Evolutionary conservation across 2,888 invertebrate genomes (phyloP).

Genomic region (Hirtodrosophila confusa): DNA sequence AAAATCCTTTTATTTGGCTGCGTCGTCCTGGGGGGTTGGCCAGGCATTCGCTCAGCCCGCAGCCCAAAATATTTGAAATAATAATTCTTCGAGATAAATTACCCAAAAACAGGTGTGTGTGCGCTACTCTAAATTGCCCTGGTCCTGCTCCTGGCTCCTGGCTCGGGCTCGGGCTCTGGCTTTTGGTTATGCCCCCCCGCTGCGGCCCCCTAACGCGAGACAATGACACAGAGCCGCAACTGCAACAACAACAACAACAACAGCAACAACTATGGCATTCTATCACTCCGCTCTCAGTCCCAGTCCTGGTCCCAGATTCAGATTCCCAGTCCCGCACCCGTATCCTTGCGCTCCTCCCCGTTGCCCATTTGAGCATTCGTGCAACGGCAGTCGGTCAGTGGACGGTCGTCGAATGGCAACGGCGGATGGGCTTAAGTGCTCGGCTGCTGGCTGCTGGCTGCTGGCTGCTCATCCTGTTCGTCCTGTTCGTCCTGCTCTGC

Average conservation of each 20-base stretch:
- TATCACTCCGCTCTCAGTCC: conserved; percentile 25
- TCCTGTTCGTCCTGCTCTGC: conserved; percentile 41
- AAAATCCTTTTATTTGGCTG: conserved; percentile 83
- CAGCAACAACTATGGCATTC: conserved; percentile 16
- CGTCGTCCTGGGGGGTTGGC: conserved; percentile 49
- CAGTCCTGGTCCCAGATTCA: neutral
- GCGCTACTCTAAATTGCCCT: conserved; percentile 81
- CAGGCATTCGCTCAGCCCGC: conserved; percentile 22
- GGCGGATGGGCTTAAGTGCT: conserved; percentile 73
- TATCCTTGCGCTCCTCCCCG: conserved; percentile 15
- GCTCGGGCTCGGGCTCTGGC: conserved; percentile 38
- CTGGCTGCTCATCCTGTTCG: conserved; percentile 37
- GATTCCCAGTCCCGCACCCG: neutral
- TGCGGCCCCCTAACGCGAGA: conserved; percentile 55
- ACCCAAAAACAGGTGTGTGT: conserved; percentile 83
- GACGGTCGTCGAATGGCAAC: conserved; percentile 50
- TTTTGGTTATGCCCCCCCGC: conserved; percentile 16
- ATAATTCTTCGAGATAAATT: conserved; percentile 85
- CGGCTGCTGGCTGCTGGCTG: conserved; percentile 56
- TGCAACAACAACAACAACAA: conserved; percentile 40
- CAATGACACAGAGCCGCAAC: conserved; percentile 73
- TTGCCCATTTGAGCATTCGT: conserved; percentile 33
- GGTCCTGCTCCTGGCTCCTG: conserved; percentile 38
- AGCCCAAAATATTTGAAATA: conserved; percentile 83
- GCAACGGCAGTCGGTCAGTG: conserved; percentile 55